Evolutionary conservation across 2,888 invertebrate species (phyloP), one percentile per base, ranked within the genome.

Genomic region (Drosophila recens): DNA sequence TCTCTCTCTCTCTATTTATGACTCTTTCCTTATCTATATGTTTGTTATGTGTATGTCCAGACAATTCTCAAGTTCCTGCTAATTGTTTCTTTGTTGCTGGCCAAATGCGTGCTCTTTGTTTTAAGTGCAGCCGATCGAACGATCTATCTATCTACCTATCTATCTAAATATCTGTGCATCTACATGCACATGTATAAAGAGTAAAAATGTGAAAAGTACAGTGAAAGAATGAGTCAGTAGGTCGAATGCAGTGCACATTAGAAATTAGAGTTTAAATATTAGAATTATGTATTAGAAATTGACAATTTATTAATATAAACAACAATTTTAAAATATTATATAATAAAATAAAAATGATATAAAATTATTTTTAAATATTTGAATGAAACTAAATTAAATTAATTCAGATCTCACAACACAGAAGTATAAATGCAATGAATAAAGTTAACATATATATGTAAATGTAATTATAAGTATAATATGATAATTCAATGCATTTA

Each of bases 31-130:
- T 30, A 13, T 45, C 10, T 40, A 6, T 46, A 11, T 36, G 17
- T 11, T 27, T n/a, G 43, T 3, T 15, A 1, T 6, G 4, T 80
- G 78, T 89, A 33, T 83, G 71, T 79, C 64, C 79, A 76, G 63
- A 36, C 65, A 83, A 86, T 87, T 87, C 78, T 81, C 87, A 56
- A 33, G 70, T 74, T 5, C 34, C 67, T 64, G 87, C 83, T 87
- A 87, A 87, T 90, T 87, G 86, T 72, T 67, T 72, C 53, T 71
- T 59, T 71, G 72, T 79, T 75, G 67, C 57, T 45, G 64, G 64
- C 64, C 81, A 75, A 84, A 79, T 77, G 83, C 87, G 80, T 83
- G 81, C 81, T 71, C 81, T 87, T 80, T 89, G 84, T 84, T 80
- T 84, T 83, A 83, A 83, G 83, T 88, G 86, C 87, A 82, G 62